Conservation (phyloP, 2,113 vertebrate species). For the Plectropomus leopardus region DNA sequence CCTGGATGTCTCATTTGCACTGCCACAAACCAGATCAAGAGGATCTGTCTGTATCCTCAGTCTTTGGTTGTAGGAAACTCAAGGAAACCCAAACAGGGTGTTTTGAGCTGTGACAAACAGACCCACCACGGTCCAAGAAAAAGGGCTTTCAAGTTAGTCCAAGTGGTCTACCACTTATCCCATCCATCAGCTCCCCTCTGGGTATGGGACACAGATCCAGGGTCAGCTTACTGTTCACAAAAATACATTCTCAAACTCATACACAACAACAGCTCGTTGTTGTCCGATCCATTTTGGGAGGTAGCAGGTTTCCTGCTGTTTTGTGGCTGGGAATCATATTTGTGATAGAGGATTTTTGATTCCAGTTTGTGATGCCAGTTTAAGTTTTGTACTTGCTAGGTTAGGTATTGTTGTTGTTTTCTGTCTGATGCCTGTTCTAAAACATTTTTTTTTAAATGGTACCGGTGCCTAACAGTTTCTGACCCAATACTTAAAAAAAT, state of each 20-base stretch:
- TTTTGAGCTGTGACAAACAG: constrained; percentile 68
- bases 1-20: constrained; percentile 57
- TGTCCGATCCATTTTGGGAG: constrained; percentile 22
- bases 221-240: constrained; percentile 57
- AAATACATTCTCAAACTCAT: constrained; percentile 23
- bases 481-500: too few relatives aligned
- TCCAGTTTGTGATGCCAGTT: background rate
- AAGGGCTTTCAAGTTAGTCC: constrained; percentile 74
- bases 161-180: constrained; percentile 62
- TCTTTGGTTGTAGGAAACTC: constrained; percentile 40
- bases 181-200: constrained; percentile 64
- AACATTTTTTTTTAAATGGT: too few relatives aligned
- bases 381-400: too few relatives aligned
- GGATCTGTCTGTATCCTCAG: constrained; percentile 40
- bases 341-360: constrained; percentile 17
- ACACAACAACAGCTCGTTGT: constrained; percentile 26
- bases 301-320: constrained; percentile 42
- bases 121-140: constrained; percentile 53
- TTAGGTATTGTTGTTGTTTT: too few relatives aligned
- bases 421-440: too few relatives aligned
- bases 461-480: too few relatives aligned
- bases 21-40: constrained; percentile 71
- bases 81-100: constrained; percentile 34
- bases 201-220: constrained; percentile 52
- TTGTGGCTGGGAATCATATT: constrained; percentile 25